Conservation (phyloP, 2,113 vertebrate species). For the Motacilla alba region DNA sequence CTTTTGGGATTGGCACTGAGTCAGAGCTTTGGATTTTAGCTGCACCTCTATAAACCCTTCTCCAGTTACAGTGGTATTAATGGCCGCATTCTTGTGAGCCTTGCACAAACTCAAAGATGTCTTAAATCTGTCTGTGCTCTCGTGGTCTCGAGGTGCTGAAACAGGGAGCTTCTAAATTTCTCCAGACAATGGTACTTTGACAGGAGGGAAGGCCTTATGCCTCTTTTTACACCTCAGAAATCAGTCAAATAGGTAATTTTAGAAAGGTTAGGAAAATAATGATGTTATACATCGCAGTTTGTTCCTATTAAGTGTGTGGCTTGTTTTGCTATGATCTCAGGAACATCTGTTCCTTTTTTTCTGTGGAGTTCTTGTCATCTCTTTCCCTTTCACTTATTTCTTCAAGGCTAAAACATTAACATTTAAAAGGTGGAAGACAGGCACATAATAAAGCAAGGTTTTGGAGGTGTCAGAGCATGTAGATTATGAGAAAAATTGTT, state of each 20-base stretch:
- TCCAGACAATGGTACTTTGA: neutral
- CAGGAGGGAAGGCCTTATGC: neutral
- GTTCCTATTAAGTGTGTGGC: neutral
- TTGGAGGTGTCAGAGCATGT: neutral
- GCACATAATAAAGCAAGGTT: neutral
- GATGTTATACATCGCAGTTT: neutral
- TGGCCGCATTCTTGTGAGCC: neutral
- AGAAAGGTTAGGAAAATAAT: slow-evolving; percentile 37
- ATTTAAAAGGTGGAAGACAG: neutral
- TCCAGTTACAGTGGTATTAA: neutral
- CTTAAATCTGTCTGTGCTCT: slow-evolving; percentile 7
- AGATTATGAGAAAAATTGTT: neutral
- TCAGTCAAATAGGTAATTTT: slow-evolving; percentile 49
- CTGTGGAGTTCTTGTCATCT: neutral
- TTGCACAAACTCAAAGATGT: neutral
- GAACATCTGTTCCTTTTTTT: slow-evolving; percentile 31
- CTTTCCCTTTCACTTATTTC: neutral
- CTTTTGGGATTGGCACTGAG: neutral
- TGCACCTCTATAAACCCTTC: neutral
- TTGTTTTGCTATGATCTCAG: slow-evolving; percentile 28
- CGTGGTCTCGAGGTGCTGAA: neutral
- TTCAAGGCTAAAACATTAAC: neutral
- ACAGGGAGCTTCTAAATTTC: slow-evolving; percentile 8
- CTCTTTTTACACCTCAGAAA: slow-evolving; percentile 47
- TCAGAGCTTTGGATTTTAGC: neutral